Conservation (phyloP, 2,888 invertebrate species). For the Plemyria rubiginata region DNA sequence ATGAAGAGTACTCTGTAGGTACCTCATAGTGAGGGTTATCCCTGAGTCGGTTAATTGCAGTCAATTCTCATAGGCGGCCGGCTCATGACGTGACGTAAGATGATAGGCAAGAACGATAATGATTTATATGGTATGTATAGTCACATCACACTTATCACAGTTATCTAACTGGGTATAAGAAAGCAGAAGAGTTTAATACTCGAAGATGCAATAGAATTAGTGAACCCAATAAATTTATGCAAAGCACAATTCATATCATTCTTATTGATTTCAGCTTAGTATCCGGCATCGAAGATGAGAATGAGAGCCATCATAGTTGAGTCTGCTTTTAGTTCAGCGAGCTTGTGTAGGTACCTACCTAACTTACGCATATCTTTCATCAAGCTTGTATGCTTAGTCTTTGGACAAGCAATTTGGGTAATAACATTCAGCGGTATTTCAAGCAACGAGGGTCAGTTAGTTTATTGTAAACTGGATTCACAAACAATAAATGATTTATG, state of each 20-base stretch:
- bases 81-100: slow-evolving; percentile 20
- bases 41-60: slow-evolving; percentile 38
- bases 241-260: background rate
- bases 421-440: too few relatives aligned
- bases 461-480: too few relatives aligned
- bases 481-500: too few relatives aligned
- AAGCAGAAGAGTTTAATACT: background rate
- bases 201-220: background rate
- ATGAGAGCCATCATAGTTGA: background rate
- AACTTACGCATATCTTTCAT: too few relatives aligned
- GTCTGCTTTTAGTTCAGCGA: too few relatives aligned
- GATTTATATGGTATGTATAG: slow-evolving; percentile 14
- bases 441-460: too few relatives aligned
- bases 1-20: background rate
- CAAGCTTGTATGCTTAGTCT: too few relatives aligned
- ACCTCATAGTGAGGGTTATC: background rate
- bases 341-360: too few relatives aligned
- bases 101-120: slow-evolving; percentile 10
- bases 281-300: background rate
- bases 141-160: background rate
- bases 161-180: slow-evolving; percentile 3
- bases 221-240: background rate
- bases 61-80: slow-evolving; percentile 31
- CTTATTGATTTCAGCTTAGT: background rate
- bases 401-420: too few relatives aligned